A percentile compares a stretch with the other conserved stretches of the same genome.
Conservation (phyloP, 2,797 vertebrate species). For the Babyrousa celebensis region DNA sequence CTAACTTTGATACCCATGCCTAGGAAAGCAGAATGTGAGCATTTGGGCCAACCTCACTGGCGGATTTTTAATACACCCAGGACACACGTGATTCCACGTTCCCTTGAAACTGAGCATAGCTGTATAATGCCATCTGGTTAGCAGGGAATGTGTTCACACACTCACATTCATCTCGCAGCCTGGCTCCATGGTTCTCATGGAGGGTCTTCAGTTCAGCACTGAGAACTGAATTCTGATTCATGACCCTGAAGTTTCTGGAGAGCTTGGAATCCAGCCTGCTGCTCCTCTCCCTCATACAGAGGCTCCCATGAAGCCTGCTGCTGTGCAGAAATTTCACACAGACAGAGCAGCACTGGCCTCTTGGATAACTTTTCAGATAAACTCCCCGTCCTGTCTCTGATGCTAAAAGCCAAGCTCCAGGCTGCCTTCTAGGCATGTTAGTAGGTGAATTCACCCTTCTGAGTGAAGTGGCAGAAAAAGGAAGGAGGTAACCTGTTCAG, state of each 20-base stretch:
- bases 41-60: slow-evolving; percentile 79
- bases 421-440: neutral
- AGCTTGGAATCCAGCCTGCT: slow-evolving; percentile 7
- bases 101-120: slow-evolving; percentile 77
- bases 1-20: slow-evolving; percentile 85
- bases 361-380: slow-evolving; percentile 69
- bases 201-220: slow-evolving; percentile 78
- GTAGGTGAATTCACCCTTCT: slow-evolving; percentile 38
- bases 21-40: slow-evolving; percentile 85
- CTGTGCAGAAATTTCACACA: slow-evolving; percentile 39
- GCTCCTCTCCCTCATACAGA: neutral
- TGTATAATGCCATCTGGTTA: slow-evolving; percentile 85
- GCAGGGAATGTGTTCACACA: slow-evolving; percentile 79
- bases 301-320: neutral
- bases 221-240: slow-evolving; percentile 73
- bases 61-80: slow-evolving; percentile 85
- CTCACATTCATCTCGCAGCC: slow-evolving; percentile 49
- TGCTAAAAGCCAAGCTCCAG: neutral
- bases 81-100: slow-evolving; percentile 80
- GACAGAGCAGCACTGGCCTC: slow-evolving; percentile 34
- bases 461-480: slow-evolving; percentile 85
- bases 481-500: slow-evolving; percentile 81
- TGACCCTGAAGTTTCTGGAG: slow-evolving; percentile 73
- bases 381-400: neutral
- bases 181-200: slow-evolving; percentile 64